phyloP scores from a whole-genome alignment of 2,113 vertebrate species.

The Rhinopithecus roxellana region DNA sequence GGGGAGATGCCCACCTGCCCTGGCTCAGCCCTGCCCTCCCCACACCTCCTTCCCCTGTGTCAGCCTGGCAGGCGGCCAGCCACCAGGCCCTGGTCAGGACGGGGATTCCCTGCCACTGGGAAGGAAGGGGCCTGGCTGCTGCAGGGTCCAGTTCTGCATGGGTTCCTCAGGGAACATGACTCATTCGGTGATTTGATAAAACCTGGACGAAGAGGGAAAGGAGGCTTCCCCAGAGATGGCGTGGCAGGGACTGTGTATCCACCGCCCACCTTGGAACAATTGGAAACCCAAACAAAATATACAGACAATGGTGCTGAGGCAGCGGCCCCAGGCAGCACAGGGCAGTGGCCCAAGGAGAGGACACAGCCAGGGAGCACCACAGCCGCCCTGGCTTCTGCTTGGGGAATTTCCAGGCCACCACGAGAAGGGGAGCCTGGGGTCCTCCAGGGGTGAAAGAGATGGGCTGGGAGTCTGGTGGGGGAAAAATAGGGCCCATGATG shows the following conservation, averaged over 20 bases:
- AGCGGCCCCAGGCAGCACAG: not conserved
- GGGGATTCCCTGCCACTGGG: not conserved
- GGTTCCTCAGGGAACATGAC: too few species aligned
- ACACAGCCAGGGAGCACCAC: not conserved
- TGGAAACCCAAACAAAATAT: not conserved
- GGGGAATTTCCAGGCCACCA: not conserved
- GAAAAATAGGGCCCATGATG: not conserved
- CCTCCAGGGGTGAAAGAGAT: not conserved
- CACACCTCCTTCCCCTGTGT: not conserved
- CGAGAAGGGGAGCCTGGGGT: too few species aligned
- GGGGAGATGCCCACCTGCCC: too few species aligned
- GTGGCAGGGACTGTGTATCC: not conserved
- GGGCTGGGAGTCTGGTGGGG: too few species aligned
- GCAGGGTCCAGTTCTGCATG: too few species aligned
- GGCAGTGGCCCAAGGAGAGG: not conserved
- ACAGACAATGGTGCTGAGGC: not conserved
- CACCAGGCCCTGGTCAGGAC: not conserved
- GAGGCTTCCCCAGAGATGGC: rapidly evolving
- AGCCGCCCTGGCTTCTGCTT: rapidly evolving
- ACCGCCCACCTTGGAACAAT: not conserved
- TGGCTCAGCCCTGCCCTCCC: not conserved
- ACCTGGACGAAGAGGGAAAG: not conserved
- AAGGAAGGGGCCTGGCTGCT: not conserved
- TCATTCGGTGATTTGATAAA: not conserved
- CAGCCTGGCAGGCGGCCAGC: not conserved